Evolutionary conservation across 2,113 vertebrate genomes (phyloP).

Genomic region (Garra rufa): DNA sequence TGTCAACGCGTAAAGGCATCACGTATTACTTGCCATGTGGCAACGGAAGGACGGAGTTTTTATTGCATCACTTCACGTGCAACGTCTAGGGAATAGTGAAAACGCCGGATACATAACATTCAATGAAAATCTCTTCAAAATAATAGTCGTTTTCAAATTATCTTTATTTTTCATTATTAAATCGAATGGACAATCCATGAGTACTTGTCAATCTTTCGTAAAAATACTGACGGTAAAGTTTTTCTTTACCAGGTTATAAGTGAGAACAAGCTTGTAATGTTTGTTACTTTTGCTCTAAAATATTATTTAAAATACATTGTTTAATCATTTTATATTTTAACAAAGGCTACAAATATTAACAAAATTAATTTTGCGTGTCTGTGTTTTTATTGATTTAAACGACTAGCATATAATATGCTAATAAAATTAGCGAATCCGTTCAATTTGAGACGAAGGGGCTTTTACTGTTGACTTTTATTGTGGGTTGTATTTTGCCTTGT

Average conservation of each 20-base stretch:
- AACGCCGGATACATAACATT: not conserved
- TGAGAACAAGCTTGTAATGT: not conserved
- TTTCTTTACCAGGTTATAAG: not conserved
- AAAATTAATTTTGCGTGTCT: not conserved
- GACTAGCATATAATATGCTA: not conserved
- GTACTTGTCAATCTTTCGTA: not conserved
- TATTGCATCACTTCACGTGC: not conserved
- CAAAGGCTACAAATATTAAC: not conserved
- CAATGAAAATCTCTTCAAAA: not conserved
- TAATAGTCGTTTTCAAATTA: not conserved
- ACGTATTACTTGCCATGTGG: conserved; percentile 11
- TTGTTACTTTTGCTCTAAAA: not conserved
- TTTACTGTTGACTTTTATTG: not conserved
- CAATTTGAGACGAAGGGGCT: not conserved
- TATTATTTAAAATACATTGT: not conserved
- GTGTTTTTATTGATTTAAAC: not conserved
- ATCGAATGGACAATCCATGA: not conserved
- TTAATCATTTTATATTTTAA: too few species aligned
- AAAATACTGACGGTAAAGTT: not conserved
- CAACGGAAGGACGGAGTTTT: not conserved
- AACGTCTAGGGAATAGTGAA: not conserved
- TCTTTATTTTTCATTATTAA: not conserved
- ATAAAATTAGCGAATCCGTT: not conserved
- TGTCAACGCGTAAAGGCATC: not conserved
- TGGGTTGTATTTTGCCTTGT: not conserved